phyloP scores from a whole-genome alignment of 2,888 invertebrate genomes.

The Aromia moschata region DNA sequence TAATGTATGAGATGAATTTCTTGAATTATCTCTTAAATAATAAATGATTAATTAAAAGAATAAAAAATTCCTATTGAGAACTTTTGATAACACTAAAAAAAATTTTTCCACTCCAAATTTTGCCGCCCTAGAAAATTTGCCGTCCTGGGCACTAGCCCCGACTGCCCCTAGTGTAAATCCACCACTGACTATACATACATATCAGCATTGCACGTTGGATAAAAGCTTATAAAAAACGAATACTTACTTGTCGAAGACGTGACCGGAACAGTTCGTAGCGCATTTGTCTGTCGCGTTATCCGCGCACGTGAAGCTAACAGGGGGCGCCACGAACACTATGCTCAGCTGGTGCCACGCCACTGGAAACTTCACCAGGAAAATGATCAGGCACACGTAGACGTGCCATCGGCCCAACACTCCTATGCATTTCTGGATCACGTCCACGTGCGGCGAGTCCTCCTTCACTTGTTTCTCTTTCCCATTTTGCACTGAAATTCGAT shows the following conservation, averaged over 20 bases:
- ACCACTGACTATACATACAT: too few relatives aligned
- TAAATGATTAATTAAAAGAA: too few relatives aligned
- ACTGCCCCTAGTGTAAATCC: too few relatives aligned
- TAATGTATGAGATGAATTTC: too few relatives aligned
- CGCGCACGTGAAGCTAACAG: constrained; percentile 65
- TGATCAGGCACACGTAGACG: constrained; percentile 73
- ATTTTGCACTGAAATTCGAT: constrained; percentile 41
- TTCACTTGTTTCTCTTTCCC: constrained; percentile 28
- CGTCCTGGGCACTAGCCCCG: too few relatives aligned
- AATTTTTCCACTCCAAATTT: too few relatives aligned
- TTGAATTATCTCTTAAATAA: too few relatives aligned
- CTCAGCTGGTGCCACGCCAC: constrained; percentile 84
- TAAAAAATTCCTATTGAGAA: too few relatives aligned
- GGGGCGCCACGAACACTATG: constrained; percentile 80
- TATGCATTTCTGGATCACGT: constrained; percentile 75
- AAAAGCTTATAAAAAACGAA: too few relatives aligned
- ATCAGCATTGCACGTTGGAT: too few relatives aligned
- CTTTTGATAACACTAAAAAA: too few relatives aligned
- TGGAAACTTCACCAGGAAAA: constrained; percentile 74
- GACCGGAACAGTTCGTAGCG: constrained; percentile 66
- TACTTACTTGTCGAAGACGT: constrained; percentile 70
- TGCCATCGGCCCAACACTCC: constrained; percentile 81
- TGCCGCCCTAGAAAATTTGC: too few relatives aligned
- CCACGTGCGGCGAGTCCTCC: constrained; percentile 53
- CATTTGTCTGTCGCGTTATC: constrained; percentile 66